A percentile compares a stretch with the other conserved stretches of the same genome.
Conservation (phyloP, 2,797 vertebrate genomes). For the Typhlichthys subterraneus region DNA sequence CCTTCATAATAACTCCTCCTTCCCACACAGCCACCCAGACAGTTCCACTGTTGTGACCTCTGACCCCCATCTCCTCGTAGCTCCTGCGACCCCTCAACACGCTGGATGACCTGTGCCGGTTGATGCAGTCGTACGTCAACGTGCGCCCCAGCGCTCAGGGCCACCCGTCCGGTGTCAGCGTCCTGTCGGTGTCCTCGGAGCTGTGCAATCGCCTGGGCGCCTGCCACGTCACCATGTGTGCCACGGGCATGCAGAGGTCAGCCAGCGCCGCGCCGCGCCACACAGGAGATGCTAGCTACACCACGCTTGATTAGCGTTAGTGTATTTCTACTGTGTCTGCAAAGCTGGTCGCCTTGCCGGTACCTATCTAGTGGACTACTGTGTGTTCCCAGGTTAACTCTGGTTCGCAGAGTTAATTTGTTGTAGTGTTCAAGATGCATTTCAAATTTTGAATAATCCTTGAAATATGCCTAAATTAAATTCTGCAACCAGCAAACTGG, state of each 20-base stretch:
- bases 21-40: not conserved
- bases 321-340: no score
- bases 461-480: not conserved
- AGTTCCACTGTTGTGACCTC: slow-evolving; percentile 15
- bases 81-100: slow-evolving; percentile 96
- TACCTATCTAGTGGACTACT: no score
- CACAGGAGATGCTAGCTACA: not conserved
- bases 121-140: slow-evolving; percentile 92
- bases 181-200: slow-evolving; percentile 91
- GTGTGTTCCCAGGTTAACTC: no score
- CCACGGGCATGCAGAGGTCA: slow-evolving; percentile 96
- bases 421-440: no score
- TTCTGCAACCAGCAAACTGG: no score
- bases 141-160: slow-evolving; percentile 74
- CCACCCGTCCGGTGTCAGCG: slow-evolving; percentile 81
- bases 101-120: slow-evolving; percentile 93
- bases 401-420: no score
- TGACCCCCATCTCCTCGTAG: slow-evolving; percentile 61
- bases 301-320: no score
- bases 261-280: slow-evolving; percentile 12
- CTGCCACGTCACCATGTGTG: slow-evolving; percentile 94
- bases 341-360: no score
- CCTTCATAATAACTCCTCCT: no score
- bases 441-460: slow-evolving; percentile 3
- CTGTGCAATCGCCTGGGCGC: slow-evolving; percentile 95